A percentile compares a stretch with the other conserved stretches of the same genome.
These are phyloP conservation scores for Meriones psammophilus DNA, from an alignment of 2,797 vertebrate species.

Conservation along the genomic window DNA sequence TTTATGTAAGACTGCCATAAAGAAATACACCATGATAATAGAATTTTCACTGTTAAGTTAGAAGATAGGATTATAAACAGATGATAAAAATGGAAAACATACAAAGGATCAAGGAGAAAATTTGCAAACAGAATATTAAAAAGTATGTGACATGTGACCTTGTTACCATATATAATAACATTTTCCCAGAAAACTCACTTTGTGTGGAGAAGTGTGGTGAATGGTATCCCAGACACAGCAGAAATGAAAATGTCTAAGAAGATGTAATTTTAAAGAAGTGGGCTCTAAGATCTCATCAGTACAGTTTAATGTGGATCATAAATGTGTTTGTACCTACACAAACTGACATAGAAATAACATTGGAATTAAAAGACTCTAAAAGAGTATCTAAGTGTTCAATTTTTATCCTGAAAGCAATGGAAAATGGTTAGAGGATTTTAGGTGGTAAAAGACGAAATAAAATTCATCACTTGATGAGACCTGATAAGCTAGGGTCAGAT, in stretches of 20 bases:
- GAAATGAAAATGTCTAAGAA: slow-evolving; percentile 2
- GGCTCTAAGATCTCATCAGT: background rate
- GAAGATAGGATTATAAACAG: background rate
- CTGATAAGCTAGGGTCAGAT: too few relatives aligned
- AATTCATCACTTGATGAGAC: background rate
- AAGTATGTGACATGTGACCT: background rate
- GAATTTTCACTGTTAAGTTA: background rate
- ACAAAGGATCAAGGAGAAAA: background rate
- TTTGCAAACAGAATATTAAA: background rate
- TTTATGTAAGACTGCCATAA: background rate
- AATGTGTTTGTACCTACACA: background rate
- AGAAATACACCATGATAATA: slow-evolving; percentile 8
- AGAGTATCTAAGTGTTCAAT: background rate
- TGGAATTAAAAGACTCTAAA: background rate
- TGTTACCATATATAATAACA: background rate
- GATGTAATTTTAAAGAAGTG: background rate
- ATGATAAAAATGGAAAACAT: background rate
- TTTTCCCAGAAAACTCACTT: background rate
- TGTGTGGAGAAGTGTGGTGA: background rate
- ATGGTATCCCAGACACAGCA: background rate
- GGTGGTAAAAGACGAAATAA: background rate
- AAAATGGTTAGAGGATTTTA: background rate
- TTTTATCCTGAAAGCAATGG: background rate
- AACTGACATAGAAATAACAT: background rate
- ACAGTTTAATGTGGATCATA: background rate